These are phyloP conservation scores for Chroicocephalus ridibundus DNA, from an alignment of 2,113 vertebrate genomes.

Conservation along the genomic window DNA sequence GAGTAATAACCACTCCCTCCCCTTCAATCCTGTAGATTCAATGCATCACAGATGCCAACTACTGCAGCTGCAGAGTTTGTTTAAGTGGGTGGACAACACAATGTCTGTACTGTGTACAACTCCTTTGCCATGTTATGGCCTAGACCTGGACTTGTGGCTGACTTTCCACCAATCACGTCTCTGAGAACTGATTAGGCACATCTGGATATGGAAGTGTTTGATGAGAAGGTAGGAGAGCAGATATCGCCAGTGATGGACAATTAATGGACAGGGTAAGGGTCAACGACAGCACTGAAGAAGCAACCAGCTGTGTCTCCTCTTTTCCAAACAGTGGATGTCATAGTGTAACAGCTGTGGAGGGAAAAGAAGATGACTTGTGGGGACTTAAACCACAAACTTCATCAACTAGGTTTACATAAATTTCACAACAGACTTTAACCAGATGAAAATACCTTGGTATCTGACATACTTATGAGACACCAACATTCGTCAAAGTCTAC, in stretches of 20 bases:
- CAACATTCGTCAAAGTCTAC: neutral
- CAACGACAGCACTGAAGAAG: neutral
- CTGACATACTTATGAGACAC: neutral
- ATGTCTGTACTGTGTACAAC: neutral
- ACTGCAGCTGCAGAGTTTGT: neutral
- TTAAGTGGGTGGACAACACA: neutral
- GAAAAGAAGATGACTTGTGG: neutral
- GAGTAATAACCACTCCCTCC: neutral
- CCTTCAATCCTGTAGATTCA: neutral
- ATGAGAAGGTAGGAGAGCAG: neutral
- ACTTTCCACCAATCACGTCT: neutral
- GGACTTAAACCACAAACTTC: neutral
- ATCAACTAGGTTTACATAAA: neutral
- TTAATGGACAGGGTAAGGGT: slow-evolving; percentile 11
- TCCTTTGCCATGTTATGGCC: neutral
- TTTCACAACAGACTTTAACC: neutral
- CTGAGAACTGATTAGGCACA: neutral
- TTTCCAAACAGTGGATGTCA: neutral
- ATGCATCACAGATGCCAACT: neutral
- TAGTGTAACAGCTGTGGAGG: neutral
- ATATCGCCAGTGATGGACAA: neutral
- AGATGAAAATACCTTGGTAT: neutral
- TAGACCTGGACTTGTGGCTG: neutral
- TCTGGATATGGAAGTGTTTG: neutral
- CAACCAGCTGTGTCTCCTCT: neutral